Evolutionary conservation across 35 echinoderm and acorn worm genomes (phyloP).

Genomic region (Lytechinus pictus): DNA sequence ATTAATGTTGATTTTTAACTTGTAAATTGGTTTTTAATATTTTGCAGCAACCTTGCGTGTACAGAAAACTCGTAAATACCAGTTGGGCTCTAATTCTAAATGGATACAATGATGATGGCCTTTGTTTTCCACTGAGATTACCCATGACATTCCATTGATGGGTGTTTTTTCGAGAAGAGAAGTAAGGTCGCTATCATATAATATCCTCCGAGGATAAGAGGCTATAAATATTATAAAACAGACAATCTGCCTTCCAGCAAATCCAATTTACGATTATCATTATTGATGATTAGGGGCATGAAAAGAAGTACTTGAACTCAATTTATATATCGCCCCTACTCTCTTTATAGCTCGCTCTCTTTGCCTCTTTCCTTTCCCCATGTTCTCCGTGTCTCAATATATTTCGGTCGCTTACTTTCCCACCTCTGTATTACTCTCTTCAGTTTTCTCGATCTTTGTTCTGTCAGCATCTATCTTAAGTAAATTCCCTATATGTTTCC

Average conservation of each 20-base stretch:
- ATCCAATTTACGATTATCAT: conserved; percentile 20
- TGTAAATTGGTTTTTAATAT: too few species aligned
- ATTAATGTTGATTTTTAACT: too few species aligned
- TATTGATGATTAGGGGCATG: conserved; percentile 2
- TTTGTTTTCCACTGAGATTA: background rate
- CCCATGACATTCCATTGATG: background rate
- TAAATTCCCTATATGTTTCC: too few species aligned
- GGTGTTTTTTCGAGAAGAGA: background rate
- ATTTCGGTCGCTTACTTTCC: too few species aligned
- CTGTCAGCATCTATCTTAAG: too few species aligned
- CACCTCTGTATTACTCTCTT: too few species aligned
- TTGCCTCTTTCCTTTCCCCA: background rate
- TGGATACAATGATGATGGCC: background rate
- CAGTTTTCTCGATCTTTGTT: too few species aligned
- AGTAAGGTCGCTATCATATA: background rate
- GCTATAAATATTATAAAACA: background rate
- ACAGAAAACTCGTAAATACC: too few species aligned
- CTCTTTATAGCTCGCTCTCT: background rate
- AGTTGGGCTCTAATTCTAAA: background rate
- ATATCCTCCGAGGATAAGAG: background rate
- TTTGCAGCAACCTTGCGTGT: too few species aligned
- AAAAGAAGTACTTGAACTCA: background rate
- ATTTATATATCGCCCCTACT: background rate
- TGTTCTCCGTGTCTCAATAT: too few species aligned
- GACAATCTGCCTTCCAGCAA: conserved; percentile 1